Conservation (phyloP, 2,113 vertebrate species). For the Plecturocebus donacophilus region DNA sequence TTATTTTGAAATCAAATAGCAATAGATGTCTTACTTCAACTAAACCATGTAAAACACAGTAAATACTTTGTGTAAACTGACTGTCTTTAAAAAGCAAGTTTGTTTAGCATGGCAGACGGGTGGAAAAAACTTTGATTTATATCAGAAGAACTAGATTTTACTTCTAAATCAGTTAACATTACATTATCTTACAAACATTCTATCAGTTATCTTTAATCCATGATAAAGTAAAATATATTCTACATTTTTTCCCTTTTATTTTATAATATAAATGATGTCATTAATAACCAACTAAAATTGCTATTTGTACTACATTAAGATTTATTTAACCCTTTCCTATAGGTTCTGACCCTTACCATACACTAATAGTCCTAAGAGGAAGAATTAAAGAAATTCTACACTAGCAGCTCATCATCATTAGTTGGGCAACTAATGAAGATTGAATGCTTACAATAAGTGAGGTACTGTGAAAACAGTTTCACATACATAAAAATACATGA, state of each 20-base stretch:
- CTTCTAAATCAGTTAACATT: not conserved
- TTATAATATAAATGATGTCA: not conserved
- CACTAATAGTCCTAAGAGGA: not conserved
- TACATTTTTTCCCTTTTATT: conserved; percentile 6
- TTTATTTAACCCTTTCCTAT: not conserved
- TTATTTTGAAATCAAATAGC: conserved; percentile 47
- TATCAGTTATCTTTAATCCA: not conserved
- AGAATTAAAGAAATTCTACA: not conserved
- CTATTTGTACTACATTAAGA: not conserved
- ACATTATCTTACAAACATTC: not conserved
- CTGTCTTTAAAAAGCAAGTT: not conserved
- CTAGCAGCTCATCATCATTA: not conserved
- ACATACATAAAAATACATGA: not conserved
- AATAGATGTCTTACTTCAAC: not conserved
- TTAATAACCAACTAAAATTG: not conserved
- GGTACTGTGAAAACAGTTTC: not conserved
- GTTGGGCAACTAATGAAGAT: not conserved
- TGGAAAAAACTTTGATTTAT: not conserved
- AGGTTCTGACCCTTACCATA: not conserved
- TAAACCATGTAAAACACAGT: not conserved
- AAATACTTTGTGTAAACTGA: not conserved
- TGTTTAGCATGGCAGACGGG: not conserved
- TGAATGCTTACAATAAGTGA: not conserved
- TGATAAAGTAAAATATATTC: not conserved
- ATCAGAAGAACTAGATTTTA: not conserved